These are phyloP conservation scores for Cepphus grylle DNA, from an alignment of 2,113 vertebrate genomes.

Conservation along the genomic window DNA sequence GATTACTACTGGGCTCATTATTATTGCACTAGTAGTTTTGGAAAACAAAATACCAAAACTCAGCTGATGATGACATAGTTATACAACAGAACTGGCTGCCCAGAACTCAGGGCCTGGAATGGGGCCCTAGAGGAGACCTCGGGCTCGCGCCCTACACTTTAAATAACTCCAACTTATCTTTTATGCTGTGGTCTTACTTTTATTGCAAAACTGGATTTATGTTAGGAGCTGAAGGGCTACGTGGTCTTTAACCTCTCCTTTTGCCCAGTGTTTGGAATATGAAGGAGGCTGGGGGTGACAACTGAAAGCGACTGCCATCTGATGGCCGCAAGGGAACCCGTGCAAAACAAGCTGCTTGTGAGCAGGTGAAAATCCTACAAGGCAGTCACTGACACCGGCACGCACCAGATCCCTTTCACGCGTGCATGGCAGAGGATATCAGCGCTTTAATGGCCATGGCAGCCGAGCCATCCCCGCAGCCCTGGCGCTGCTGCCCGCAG, in stretches of 20 bases:
- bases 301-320: constrained; percentile 7
- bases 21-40: constrained; percentile 35
- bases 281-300: not conserved
- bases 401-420: not conserved
- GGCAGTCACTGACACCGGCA: not conserved
- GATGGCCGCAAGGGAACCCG: not conserved
- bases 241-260: not conserved
- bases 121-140: not conserved
- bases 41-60: constrained; percentile 63
- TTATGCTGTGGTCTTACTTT: not conserved
- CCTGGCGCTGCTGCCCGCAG: not conserved
- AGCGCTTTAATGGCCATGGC: too few relatives aligned
- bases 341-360: not conserved
- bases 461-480: not conserved
- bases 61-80: constrained; percentile 44
- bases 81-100: not conserved
- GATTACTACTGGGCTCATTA: constrained; percentile 46
- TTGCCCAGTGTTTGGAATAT: not conserved
- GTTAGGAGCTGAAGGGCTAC: not conserved
- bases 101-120: not conserved
- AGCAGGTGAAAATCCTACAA: not conserved
- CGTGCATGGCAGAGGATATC: not conserved
- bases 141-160: not conserved
- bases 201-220: not conserved
- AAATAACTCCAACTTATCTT: not conserved